Evolutionary conservation across 2,113 vertebrate species (phyloP), one percentile per base, ranked within the genome.

Genomic region (Lophura nycthemera): DNA sequence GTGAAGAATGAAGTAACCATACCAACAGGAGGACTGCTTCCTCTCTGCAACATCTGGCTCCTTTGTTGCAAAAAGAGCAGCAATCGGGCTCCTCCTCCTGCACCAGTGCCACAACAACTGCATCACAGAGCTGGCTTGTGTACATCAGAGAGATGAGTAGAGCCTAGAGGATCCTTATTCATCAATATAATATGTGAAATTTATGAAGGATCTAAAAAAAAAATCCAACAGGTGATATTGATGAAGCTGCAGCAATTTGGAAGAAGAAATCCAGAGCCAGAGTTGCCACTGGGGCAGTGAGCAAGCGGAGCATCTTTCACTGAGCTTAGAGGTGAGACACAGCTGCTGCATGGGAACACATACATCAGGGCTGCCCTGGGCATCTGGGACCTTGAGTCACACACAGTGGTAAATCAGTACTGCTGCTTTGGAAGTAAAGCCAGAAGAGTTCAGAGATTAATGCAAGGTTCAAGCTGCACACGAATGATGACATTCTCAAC

Each of bases 401-500:
- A 36, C 0, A 30, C 1, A 56, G 13, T 24, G 88, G 76, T n/a
- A 71, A 79, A 32, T 71, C 36, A 52, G 77, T 38, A 34, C 47
- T 29, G 21, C 11, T 42, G 40, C 75, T 92, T 85, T 83, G 71
- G 65, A 85, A 92, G 82, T 21, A 73, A 92, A 83, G 34, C 24
- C 45, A 38, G 63, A 48, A 32, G 6, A 19, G 34, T 32, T 89
- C 72, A 81, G 82, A 60, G 67, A 71, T 43, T 57, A 83, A 52
- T 52, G 30, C 0, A 8, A 79, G 16, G 43, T 70, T 94, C 63
- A 90, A 47, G 27, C 81, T 90, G 79, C 59, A 57, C 54, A 43
- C 3, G 7, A 59, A 63, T 24, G 22, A 63, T 45, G 71, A 76
- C 47, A 80, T 65, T 57, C 60, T 87, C 59, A 85, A 47, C 60